phyloP scores from a whole-genome alignment of 2,113 vertebrate genomes.

The Poicephalus gulielmi region DNA sequence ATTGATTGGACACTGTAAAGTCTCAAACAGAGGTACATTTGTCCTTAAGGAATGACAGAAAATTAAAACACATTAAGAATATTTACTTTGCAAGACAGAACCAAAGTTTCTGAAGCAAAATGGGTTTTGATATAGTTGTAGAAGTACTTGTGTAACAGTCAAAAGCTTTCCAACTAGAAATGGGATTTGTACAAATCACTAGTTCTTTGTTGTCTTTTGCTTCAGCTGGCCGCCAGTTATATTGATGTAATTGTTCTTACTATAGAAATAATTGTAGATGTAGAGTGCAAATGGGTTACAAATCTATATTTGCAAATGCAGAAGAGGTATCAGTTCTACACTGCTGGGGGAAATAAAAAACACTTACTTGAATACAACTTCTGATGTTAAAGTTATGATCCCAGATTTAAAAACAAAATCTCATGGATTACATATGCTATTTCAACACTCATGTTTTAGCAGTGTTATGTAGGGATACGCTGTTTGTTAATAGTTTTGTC shows the following conservation, averaged over 20 bases:
- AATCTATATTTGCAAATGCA: background rate
- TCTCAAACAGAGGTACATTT: background rate
- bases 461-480: background rate
- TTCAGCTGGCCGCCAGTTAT: background rate
- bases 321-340: background rate
- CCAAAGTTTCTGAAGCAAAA: slow-evolving; percentile 3
- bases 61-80: background rate
- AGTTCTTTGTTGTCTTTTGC: background rate
- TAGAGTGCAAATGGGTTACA: background rate
- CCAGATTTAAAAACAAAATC: background rate
- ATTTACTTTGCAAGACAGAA: slow-evolving; percentile 24
- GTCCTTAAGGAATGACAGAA: background rate
- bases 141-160: background rate
- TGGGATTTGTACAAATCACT: background rate
- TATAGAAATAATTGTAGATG: background rate
- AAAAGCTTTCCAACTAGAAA: background rate
- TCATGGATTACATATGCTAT: background rate
- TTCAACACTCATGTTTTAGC: background rate
- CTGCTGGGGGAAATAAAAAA: background rate
- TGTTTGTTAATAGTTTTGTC: background rate
- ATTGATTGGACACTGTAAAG: background rate
- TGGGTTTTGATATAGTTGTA: background rate
- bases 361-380: background rate
- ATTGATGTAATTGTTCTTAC: background rate
- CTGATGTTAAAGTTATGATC: background rate